Evolutionary conservation across 2,113 vertebrate species (phyloP).

Genomic region (Lophius piscatorius): DNA sequence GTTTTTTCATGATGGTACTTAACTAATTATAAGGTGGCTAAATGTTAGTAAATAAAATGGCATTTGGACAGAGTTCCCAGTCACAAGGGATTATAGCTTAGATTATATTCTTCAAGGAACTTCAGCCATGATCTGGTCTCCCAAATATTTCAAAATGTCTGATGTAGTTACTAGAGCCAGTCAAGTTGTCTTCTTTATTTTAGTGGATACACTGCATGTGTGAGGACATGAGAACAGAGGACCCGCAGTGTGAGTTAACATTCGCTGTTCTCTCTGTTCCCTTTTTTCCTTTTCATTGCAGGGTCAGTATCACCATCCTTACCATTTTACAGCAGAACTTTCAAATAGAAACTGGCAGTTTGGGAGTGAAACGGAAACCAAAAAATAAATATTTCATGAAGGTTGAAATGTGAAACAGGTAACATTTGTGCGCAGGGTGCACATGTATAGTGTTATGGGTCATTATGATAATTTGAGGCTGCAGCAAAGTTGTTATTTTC

Average conservation of each 20-base stretch:
- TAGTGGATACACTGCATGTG: constrained; percentile 6
- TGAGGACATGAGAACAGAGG: constrained; percentile 10
- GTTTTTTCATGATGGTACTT: no score
- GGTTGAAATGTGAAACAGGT: constrained; percentile 49
- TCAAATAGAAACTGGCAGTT: constrained; percentile 64
- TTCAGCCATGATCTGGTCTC: no score
- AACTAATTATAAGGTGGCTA: no score
- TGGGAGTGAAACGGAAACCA: constrained; percentile 49
- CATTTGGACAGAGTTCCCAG: no score
- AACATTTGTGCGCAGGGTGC: constrained; percentile 29
- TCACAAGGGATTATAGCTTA: no score
- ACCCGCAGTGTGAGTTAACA: no score
- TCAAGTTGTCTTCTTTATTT: no score
- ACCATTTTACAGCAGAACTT: constrained; percentile 42
- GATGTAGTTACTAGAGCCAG: no score
- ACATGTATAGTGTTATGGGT: constrained; percentile 28
- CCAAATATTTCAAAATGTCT: no score
- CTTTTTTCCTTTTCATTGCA: constrained; percentile 10
- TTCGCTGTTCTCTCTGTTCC: no score
- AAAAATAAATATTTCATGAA: constrained; percentile 61
- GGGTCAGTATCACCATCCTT: constrained; percentile 23
- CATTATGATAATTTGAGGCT: constrained; percentile 66
- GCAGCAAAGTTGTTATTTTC: constrained; percentile 61
- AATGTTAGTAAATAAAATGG: no score
- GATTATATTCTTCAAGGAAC: no score